These are phyloP conservation scores for Callosobruchus maculatus DNA, from an alignment of 2,888 invertebrate species.

Conservation along the genomic window DNA sequence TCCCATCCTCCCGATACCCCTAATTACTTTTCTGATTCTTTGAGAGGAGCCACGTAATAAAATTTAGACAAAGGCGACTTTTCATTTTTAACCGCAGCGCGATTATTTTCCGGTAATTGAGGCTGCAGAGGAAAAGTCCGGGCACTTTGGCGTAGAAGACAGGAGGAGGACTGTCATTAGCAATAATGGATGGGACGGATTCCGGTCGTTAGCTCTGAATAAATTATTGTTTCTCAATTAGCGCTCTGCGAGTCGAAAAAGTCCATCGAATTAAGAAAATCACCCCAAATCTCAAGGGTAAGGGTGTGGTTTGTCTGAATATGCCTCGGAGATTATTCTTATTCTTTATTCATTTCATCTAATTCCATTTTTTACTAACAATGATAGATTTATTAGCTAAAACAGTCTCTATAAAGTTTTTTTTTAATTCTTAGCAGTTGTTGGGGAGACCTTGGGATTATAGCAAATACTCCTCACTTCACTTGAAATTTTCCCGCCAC, in stretches of 20 bases:
- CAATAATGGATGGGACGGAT: slow-evolving; percentile 46
- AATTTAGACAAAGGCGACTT: slow-evolving; percentile 39
- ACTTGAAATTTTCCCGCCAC: too few relatives aligned
- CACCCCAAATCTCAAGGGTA: slow-evolving; percentile 12
- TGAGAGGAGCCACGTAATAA: slow-evolving; percentile 39
- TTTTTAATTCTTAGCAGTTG: too few relatives aligned
- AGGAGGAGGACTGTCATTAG: slow-evolving; percentile 43
- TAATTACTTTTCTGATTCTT: slow-evolving; percentile 45
- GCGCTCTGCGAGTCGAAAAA: slow-evolving; percentile 30
- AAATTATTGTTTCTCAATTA: slow-evolving; percentile 49
- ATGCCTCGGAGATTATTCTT: too few relatives aligned
- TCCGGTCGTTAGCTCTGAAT: slow-evolving; percentile 44
- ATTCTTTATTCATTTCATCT: too few relatives aligned
- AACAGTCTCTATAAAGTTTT: too few relatives aligned
- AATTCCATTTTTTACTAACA: too few relatives aligned
- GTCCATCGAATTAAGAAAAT: slow-evolving; percentile 31
- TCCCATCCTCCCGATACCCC: slow-evolving; percentile 25
- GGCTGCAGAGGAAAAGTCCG: not conserved
- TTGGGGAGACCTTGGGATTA: too few relatives aligned
- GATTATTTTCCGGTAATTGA: not conserved
- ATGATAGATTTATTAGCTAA: too few relatives aligned
- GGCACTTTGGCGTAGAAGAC: not conserved
- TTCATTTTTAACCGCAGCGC: slow-evolving; percentile 41
- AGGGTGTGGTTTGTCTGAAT: not conserved
- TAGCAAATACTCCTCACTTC: too few relatives aligned